phyloP scores from a whole-genome alignment of 2,113 vertebrate species.

The Promerops cafer region DNA sequence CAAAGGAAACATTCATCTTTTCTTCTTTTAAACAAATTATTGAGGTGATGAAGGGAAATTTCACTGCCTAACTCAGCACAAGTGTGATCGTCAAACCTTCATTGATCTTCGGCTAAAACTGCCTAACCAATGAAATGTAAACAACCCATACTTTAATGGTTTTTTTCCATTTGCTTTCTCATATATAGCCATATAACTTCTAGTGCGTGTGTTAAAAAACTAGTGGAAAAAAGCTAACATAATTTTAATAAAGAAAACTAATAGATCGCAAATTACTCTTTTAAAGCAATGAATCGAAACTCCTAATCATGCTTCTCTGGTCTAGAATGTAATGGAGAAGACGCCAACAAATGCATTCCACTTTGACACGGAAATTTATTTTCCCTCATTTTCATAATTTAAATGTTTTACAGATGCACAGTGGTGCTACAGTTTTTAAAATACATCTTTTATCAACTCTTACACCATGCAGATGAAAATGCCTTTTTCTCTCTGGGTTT shows the following conservation, averaged over 20 bases:
- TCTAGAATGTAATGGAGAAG: neutral
- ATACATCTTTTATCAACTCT: neutral
- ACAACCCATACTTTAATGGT: rapidly evolving
- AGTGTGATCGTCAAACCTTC: neutral
- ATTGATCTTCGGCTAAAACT: neutral
- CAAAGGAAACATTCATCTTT: neutral
- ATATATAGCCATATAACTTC: neutral
- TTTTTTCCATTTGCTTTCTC: neutral
- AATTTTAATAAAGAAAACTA: neutral
- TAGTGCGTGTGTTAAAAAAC: neutral
- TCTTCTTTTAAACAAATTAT: neutral
- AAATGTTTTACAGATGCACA: neutral
- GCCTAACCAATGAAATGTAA: neutral
- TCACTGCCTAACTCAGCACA: neutral
- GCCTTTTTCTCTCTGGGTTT: neutral
- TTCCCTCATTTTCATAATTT: neutral
- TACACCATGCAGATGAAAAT: neutral
- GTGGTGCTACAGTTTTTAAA: neutral
- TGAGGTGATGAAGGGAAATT: neutral
- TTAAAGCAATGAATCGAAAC: neutral
- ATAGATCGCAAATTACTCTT: neutral
- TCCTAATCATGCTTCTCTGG: neutral
- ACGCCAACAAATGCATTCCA: neutral
- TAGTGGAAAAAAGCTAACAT: neutral
- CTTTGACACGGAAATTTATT: neutral